These are phyloP conservation scores for Lipophrys pholis DNA, from an alignment of 2,113 vertebrate genomes.

Conservation along the genomic window DNA sequence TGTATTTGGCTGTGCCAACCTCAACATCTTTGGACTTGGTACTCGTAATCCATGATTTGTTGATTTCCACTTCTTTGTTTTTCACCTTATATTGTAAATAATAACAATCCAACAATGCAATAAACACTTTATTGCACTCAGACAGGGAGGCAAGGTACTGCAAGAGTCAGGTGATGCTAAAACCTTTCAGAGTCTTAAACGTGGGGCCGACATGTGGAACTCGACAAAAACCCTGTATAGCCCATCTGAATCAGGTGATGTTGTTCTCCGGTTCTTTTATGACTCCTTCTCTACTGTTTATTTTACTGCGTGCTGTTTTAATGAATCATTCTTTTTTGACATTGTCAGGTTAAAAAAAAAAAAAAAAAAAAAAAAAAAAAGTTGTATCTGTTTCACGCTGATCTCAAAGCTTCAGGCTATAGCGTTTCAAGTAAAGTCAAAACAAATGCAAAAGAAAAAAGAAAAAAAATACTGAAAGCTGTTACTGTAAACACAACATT, in stretches of 20 bases:
- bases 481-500: conserved; percentile 84
- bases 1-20: conserved; percentile 52
- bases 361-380: conserved; percentile 24
- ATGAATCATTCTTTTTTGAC: conserved; percentile 77
- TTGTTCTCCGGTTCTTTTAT: conserved; percentile 61
- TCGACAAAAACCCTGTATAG: conserved; percentile 63
- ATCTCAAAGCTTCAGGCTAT: conserved; percentile 73
- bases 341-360: conserved; percentile 70
- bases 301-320: conserved; percentile 79
- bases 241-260: conserved; percentile 76
- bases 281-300: conserved; percentile 64
- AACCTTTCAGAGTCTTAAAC: conserved; percentile 49
- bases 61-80: conserved; percentile 38
- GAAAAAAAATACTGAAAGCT: conserved; percentile 75
- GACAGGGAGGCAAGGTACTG: conserved; percentile 69
- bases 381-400: conserved; percentile 73
- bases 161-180: conserved; percentile 50
- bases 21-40: conserved; percentile 47
- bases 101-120: conserved; percentile 76
- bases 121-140: conserved; percentile 77
- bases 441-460: conserved; percentile 80
- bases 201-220: conserved; percentile 31
- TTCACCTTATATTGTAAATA: conserved; percentile 72
- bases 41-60: conserved; percentile 37
- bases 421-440: conserved; percentile 80